Conservation (phyloP, 2,888 invertebrate species). For the Protonemura montana region DNA sequence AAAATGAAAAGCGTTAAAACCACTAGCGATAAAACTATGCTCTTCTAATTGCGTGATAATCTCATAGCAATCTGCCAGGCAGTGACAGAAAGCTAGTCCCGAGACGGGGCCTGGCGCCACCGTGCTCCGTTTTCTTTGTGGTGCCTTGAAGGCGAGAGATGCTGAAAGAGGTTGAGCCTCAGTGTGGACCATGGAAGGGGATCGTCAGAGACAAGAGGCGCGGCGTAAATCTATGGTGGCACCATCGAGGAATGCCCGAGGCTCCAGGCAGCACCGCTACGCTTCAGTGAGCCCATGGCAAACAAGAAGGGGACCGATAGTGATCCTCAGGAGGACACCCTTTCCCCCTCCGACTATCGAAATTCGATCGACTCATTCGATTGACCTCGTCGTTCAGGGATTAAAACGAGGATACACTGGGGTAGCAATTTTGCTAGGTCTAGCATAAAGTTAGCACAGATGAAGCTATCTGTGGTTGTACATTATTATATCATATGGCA, state of each 20-base stretch:
- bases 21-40: background rate
- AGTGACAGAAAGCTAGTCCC: background rate
- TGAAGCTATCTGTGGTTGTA: no score
- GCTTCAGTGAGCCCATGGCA: constrained; percentile 30
- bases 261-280: constrained; percentile 35
- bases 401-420: no score
- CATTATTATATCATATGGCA: no score
- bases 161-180: background rate
- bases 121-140: background rate
- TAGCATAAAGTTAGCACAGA: no score
- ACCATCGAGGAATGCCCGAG: constrained; percentile 29
- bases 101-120: background rate
- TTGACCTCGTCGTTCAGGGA: no score
- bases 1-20: background rate
- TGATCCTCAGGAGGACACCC: no score
- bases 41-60: background rate
- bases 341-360: no score
- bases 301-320: constrained; percentile 19
- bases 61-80: background rate
- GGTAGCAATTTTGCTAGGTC: no score
- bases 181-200: background rate
- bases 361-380: no score
- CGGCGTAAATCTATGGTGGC: background rate
- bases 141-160: background rate
- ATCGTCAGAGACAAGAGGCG: background rate